phyloP scores from a whole-genome alignment of 2,797 vertebrate genomes.

The Tapera naevia region DNA sequence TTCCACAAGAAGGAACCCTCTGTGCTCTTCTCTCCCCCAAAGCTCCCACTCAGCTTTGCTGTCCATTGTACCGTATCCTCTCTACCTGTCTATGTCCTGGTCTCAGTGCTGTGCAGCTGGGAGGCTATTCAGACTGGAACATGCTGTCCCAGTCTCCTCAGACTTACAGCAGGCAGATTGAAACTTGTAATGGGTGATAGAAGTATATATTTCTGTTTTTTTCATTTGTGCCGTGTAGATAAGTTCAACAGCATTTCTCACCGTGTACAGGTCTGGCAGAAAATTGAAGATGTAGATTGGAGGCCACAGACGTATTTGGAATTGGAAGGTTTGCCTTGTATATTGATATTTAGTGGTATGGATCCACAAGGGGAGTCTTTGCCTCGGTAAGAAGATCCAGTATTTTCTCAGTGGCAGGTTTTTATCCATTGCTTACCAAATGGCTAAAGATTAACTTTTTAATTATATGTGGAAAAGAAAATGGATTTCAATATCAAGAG shows the following conservation, averaged over 20 bases:
- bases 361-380: slow-evolving; percentile 94
- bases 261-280: slow-evolving; percentile 86
- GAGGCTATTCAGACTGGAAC: background rate
- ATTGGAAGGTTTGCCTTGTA: slow-evolving; percentile 94
- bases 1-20: background rate
- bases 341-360: slow-evolving; percentile 92
- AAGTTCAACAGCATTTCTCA: background rate
- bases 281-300: slow-evolving; percentile 92
- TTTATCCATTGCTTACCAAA: background rate
- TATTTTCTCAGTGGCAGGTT: background rate
- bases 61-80: background rate
- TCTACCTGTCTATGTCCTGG: background rate
- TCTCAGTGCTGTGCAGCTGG: background rate
- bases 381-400: slow-evolving; percentile 81
- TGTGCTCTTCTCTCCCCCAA: background rate
- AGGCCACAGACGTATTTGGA: slow-evolving; percentile 91
- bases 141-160: background rate
- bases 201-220: background rate
- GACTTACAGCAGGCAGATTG: background rate
- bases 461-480: background rate
- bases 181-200: background rate
- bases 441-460: background rate
- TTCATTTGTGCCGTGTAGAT: background rate
- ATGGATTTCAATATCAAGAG: background rate
- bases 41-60: background rate